These are phyloP conservation scores for Harpagoxenus sublaevis DNA, from an alignment of 2,888 invertebrate species.

Conservation along the genomic window DNA sequence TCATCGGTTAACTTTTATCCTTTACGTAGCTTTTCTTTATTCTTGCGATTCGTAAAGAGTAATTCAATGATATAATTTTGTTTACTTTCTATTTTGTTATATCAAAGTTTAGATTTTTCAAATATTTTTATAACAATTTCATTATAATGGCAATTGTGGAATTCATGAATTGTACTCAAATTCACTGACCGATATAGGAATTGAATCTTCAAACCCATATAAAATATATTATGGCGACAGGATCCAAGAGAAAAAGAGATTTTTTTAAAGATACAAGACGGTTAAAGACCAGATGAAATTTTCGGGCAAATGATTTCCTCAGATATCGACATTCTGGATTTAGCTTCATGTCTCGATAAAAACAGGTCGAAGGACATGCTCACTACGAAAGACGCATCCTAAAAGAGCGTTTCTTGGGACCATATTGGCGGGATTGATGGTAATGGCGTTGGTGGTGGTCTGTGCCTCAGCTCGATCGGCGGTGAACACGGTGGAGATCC, in stretches of 20 bases:
- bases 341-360: constrained; percentile 33
- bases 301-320: constrained; percentile 52
- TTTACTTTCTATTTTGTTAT: neutral
- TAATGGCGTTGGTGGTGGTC: constrained; percentile 81
- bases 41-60: neutral
- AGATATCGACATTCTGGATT: constrained; percentile 43
- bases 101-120: neutral
- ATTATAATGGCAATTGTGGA: neutral
- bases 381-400: constrained; percentile 80
- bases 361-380: constrained; percentile 40
- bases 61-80: neutral
- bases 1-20: neutral
- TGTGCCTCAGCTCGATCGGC: constrained; percentile 82
- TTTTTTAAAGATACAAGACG: neutral
- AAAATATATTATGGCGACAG: neutral
- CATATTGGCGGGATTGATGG: constrained; percentile 85
- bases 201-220: neutral
- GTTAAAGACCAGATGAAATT: neutral
- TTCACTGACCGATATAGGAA: neutral
- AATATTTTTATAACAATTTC: neutral
- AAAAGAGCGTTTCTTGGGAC: constrained; percentile 94
- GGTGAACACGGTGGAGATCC: constrained; percentile 80
- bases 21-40: neutral
- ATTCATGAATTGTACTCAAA: neutral
- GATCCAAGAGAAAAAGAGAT: neutral